Base-by-base conservation (phyloP, 2,113 vertebrate species). In the Pithys albifrons region DNA sequence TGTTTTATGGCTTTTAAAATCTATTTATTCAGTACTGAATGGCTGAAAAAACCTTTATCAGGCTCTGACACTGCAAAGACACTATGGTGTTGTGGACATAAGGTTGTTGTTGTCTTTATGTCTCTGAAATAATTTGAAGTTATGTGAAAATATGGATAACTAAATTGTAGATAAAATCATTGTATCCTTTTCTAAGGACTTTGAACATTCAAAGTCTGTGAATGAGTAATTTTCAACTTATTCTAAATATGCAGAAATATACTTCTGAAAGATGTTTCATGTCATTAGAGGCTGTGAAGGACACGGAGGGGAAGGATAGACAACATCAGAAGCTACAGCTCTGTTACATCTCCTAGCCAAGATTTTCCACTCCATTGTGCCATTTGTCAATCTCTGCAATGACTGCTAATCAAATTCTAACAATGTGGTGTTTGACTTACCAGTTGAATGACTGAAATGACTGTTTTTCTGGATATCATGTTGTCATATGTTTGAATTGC, bases 401-500 rank as follows among this genome's bases (percentile, higher is more conserved):
- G 67, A 58, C 43, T 77, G 23, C 49, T 71, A 72, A 83, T 93
- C 46, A 59, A 91, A 78, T 88, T 92, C 75, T 78, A 74, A n/a
- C 59, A 62, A 62, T 55, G 41, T 77, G 43, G 31, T 65, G n/a
- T 75, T 96, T 88, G 73, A 82, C 39, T 92, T 64, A 62, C 49
- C 43, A 59, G 58, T 2, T 92, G 82, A 95, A 89, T 95, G 58
- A 93, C 94, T 88, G 12, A 85, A 88, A 27, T 80, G 73, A 59
- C 51, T 92, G 25, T 4, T 85, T 93, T 92, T 95, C 71, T 86
- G 28, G 29, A 49, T 88, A 75, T 54, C 73, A 71, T 41, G 43
- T 72, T 87, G 87, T 71, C 64, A 81, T 93, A 49, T 83, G 41
- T 86, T 88, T 88, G 55, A 93, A 93, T 83, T 74, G 48, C 54